Base-by-base conservation (phyloP, 1,140 invertebrate genomes). In the Drosophila orena region DNA sequence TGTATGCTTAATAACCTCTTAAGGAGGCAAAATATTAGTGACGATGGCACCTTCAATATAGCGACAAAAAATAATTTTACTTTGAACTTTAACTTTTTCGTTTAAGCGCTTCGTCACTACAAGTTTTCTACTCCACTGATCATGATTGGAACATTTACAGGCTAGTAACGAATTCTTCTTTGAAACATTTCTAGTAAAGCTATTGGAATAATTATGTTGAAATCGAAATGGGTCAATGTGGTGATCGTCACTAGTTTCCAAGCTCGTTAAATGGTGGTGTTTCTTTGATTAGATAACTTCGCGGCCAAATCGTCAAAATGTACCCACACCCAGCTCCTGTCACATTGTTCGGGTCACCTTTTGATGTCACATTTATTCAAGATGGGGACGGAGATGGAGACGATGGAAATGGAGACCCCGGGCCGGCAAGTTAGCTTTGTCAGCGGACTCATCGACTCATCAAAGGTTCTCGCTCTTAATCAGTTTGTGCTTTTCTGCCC, bases 391-490 rank as follows among this genome's bases (percentile, higher is more conserved):
- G 11, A n/a, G 37, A 15, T 15, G 38, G n/a, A 24, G 17, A 1
- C 17, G 17, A 10, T 15, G 46, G 12, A 46, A 10, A 17, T 4
- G n/a, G 4, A 38, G 15, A 14, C 6, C 11, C 24, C 34, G 27
- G n/a, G 4, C 22, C 42, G 24, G 20, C 30, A 30, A 40, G 24
- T 69, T 22, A 14, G 42, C 34, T 35, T 27, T 49, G 64, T 70
- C 52, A 35, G 43, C 22, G 47, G 47, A 68, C 64, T 68, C 56
- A 58, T 62, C 27, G 49, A 54, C 59, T 62, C 68, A 71, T 71
- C 68, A 71, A 71, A 71, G 68, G 64, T 70, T 71, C 56, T 70
- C 17, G 64, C 35, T 71, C 43, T 70, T 71, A 71, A 71, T 71
- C 68, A 71, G 68, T 71, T 71, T 71, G 52, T 71, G 68, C 56